Base-by-base conservation (phyloP, 2,797 vertebrate species). In the Dryobates pubescens region DNA sequence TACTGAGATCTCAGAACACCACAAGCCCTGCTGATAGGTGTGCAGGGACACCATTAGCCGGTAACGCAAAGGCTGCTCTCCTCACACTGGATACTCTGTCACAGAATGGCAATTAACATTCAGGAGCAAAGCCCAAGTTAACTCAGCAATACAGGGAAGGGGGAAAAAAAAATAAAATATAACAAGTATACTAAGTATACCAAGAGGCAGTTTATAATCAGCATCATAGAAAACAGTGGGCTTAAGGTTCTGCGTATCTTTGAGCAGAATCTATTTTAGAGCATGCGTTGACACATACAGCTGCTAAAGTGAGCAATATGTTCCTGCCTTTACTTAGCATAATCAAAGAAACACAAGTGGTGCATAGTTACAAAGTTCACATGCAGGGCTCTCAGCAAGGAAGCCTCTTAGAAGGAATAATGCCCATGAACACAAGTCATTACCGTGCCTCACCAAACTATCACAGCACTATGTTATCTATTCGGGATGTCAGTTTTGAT, bases 401-500 rank as follows among this genome's bases (percentile, higher is more conserved):
- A 84, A 79, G 58, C 30, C 71, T 82, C 65, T 89, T 36, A 68
- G 73, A 82, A 79, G 84, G 54, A 92, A 69, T 82, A 77, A 88
- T 27, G 59, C 61, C 62, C 41, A 22, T 34, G 43, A 82, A 86
- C 91, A 70, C 30, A 7, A 82, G 86, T 34, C 64, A 70, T 92
- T 88, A 82, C 43, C 0, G 15, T 8, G 79, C 74, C 90, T 77
- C 56, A 6, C 15, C 45, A 70, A 57, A 64, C 64, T 30, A 80
- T 57, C 75, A 32, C 70, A 41, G 73, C 70, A 43, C 82, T 77
- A 81, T 36, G 62, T 65, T 75, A 62, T 68, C 84, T 75, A 57
- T 91, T 88, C 82, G 81, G 75, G 53, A 89, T 92, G 92, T 85
- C 87, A 64, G 45, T 64, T 82, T 62, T 74, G 74, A 94, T 93